A percentile compares a stretch with the other conserved stretches of the same genome.
Conservation (phyloP, 1,140 invertebrate species). For the Antheraea mylitta region DNA sequence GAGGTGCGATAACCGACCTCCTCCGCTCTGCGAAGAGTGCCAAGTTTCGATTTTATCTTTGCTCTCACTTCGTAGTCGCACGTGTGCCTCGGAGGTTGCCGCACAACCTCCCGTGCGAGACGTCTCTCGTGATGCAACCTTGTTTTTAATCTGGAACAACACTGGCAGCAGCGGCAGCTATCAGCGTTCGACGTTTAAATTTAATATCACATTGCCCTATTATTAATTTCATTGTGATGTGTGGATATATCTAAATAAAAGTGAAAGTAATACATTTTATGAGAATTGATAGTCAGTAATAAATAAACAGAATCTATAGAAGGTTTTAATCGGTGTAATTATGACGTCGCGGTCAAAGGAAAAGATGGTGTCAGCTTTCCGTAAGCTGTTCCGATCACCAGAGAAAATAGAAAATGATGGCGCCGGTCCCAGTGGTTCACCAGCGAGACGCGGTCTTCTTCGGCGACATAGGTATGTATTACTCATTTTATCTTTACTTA, state of each 20-base stretch:
- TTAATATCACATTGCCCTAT: conserved; percentile 47
- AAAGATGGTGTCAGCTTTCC: conserved; percentile 85
- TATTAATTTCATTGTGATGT: neutral
- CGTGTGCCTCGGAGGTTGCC: conserved; percentile 40
- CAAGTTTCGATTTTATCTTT: conserved; percentile 54
- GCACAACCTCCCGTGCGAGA: conserved; percentile 41
- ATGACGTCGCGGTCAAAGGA: conserved; percentile 88
- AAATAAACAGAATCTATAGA: conserved; percentile 36
- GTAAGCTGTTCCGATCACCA: conserved; percentile 86
- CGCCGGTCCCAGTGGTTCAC: conserved; percentile 80
- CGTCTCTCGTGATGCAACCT: conserved; percentile 41
- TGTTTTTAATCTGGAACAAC: conserved; percentile 18
- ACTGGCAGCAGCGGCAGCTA: conserved; percentile 24
- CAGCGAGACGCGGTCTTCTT: conserved; percentile 80
- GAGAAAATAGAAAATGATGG: conserved; percentile 83
- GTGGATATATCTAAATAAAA: conserved; percentile 17
- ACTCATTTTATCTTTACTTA: neutral
- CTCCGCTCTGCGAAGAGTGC: conserved; percentile 44
- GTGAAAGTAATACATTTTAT: conserved; percentile 37
- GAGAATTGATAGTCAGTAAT: conserved; percentile 38
- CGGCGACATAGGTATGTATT: conserved; percentile 66
- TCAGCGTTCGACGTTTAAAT: conserved; percentile 42
- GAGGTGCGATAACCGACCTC: conserved; percentile 56
- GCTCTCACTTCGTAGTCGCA: conserved; percentile 58
- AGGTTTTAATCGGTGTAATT: conserved; percentile 45